These are phyloP conservation scores for Oscheius sp. DNA, from an alignment of 2,888 invertebrate genomes.

Conservation along the genomic window DNA sequence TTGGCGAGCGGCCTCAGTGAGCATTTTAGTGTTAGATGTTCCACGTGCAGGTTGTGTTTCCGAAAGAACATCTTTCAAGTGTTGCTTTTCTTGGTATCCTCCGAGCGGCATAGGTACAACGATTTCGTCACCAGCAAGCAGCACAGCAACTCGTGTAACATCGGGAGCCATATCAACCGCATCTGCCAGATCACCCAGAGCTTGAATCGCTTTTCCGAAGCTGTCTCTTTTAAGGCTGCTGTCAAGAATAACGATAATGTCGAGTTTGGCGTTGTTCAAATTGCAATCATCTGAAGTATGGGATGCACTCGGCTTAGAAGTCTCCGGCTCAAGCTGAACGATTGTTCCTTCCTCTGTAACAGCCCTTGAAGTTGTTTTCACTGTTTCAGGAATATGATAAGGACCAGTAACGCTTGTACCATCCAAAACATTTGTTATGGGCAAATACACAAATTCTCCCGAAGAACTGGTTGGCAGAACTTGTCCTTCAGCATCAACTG, in stretches of 20 bases:
- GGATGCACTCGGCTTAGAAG: background rate
- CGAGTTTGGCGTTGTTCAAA: constrained; percentile 31
- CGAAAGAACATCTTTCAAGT: constrained; percentile 43
- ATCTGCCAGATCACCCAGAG: constrained; percentile 39
- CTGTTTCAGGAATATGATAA: constrained; percentile 41
- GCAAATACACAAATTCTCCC: constrained; percentile 51
- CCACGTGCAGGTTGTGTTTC: background rate
- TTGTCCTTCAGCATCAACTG: constrained; percentile 43
- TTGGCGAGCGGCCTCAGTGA: constrained; percentile 54
- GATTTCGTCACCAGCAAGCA: constrained; percentile 58
- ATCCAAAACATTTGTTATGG: constrained; percentile 53
- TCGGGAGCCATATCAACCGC: constrained; percentile 61
- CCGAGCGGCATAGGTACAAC: constrained; percentile 62
- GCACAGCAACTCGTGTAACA: constrained; percentile 51
- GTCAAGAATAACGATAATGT: constrained; percentile 15
- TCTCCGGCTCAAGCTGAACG: constrained; percentile 49
- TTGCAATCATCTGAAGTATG: constrained; percentile 39
- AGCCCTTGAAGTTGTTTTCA: no score
- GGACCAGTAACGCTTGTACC: constrained; percentile 54
- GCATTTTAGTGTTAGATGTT: constrained; percentile 38
- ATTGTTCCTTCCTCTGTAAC: constrained; percentile 46
- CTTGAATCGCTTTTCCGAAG: background rate
- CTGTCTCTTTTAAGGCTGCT: constrained; percentile 9
- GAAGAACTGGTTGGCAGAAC: constrained; percentile 47
- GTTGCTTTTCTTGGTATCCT: constrained; percentile 65